A percentile compares a stretch with the other conserved stretches of the same genome.
These are phyloP conservation scores for Cyprinodon brontotheroides DNA, from an alignment of 2,113 vertebrate species.

Conservation along the genomic window DNA sequence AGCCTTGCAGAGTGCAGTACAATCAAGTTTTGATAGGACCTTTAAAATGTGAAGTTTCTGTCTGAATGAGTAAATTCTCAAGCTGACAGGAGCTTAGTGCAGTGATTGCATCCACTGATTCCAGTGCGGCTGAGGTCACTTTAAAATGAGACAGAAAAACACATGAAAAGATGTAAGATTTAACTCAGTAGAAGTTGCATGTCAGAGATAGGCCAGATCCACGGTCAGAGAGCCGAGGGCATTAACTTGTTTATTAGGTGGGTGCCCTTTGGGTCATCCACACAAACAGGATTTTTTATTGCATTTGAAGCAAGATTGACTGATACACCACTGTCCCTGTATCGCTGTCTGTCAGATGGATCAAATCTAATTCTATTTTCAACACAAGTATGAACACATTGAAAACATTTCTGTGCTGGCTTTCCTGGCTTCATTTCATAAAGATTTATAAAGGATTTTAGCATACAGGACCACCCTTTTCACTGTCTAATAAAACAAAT, in stretches of 20 bases:
- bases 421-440: not conserved
- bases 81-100: slow-evolving; percentile 16
- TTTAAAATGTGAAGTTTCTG: slow-evolving; percentile 13
- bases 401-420: not conserved
- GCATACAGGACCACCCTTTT: not conserved
- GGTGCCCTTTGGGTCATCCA: slow-evolving; percentile 48
- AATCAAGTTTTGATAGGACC: slow-evolving; percentile 17
- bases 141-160: slow-evolving; percentile 4
- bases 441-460: not conserved
- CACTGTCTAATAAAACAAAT: not conserved
- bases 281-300: slow-evolving; percentile 36
- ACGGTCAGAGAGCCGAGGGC: slow-evolving; percentile 1
- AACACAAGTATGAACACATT: not conserved
- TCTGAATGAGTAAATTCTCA: slow-evolving; percentile 1
- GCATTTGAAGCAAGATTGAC: slow-evolving; percentile 46
- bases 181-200: slow-evolving; percentile 5
- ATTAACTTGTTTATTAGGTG: slow-evolving; percentile 47
- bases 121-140: slow-evolving; percentile 25
- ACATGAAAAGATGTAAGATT: slow-evolving; percentile 26
- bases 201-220: slow-evolving; percentile 3
- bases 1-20: not conserved
- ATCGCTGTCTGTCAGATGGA: slow-evolving; percentile 35
- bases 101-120: slow-evolving; percentile 29
- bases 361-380: slow-evolving; percentile 29
- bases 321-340: slow-evolving; percentile 22